Evolutionary conservation across 2,797 vertebrate genomes (phyloP), one percentile per base, ranked within the genome.

Genomic region (Cetoscarus ocellatus): DNA sequence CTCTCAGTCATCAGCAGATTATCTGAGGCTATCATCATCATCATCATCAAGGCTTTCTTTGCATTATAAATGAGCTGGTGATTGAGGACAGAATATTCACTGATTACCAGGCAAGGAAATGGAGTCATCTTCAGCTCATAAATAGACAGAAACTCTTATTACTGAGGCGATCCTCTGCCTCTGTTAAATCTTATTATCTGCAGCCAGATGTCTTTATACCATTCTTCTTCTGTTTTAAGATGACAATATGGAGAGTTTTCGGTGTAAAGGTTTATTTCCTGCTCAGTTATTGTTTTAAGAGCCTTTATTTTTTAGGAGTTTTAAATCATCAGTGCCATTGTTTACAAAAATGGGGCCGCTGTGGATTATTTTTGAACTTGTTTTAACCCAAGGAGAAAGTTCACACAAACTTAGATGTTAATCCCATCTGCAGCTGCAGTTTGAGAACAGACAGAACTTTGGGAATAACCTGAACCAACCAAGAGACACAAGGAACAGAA

Each of bases 51-150:
- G 70, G 56, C 67, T 74, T 78, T 70, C 2, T 43, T 56, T 86
- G 86, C 75, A 89, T 86, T 81, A 82, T 82, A 86, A 82, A 91
- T 79, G 49, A 86, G 78, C 80, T 65, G 70, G 80, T 85, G 90
- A 85, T 76, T 61, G 80, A 85, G 39, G 54, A 53, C 9, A 15
- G 62, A 74, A 85, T 90, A 73, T 85, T 80, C 70, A 6, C 40
- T 34, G 70, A 86, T 88, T 75, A 85, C 14, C 8, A 79, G 83
- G 53, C 9, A 35, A 56, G 79, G 78, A 89, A 80, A 82, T 75
- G 39, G 61, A 88, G 72, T 80, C 70, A 35, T 87, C 64, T 66
- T 73, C 45, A 27, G 61, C 80, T 88, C 73, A 80, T 83, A 67
- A 78, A 85, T 35, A 79, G n/a, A 73, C 54, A 78, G 64, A 87